phyloP scores from a whole-genome alignment of 2,113 vertebrate species.

The Nothoprocta pentlandii region DNA sequence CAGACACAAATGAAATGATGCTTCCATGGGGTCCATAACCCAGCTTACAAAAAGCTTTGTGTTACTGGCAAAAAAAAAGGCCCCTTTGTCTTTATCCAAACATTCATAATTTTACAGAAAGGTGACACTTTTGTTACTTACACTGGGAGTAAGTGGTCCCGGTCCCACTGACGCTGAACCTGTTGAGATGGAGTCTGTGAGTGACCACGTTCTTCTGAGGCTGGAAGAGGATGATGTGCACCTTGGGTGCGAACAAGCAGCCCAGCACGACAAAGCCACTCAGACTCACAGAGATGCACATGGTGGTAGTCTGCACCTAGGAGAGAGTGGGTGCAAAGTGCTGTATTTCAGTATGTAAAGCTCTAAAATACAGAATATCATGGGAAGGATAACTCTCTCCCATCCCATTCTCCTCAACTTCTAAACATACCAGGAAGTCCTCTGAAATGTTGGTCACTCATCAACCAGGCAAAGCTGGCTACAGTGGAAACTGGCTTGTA shows the following conservation, averaged over 20 bases:
- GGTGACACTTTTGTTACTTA: constrained; percentile 72
- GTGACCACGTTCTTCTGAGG: constrained; percentile 99
- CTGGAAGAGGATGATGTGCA: constrained; percentile 98
- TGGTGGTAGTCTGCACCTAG: constrained; percentile 97
- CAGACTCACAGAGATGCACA: constrained; percentile 98
- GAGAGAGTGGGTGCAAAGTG: constrained; percentile 20
- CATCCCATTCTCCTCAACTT: neutral
- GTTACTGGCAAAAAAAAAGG: neutral
- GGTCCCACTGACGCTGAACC: constrained; percentile 95
- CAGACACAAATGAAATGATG: neutral
- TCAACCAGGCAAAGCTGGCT: neutral
- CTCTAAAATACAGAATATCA: neutral
- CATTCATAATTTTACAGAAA: neutral
- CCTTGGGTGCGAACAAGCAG: constrained; percentile 97
- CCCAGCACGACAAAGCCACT: constrained; percentile 98
- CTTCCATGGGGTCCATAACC: accelerated
- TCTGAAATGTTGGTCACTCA: neutral
- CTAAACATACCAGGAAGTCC: neutral
- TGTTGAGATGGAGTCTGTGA: constrained; percentile 95
- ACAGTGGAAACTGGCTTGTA: neutral
- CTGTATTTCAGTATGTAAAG: neutral
- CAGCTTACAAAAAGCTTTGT: neutral
- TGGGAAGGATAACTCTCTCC: neutral
- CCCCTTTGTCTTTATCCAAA: neutral
- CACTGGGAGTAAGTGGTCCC: constrained; percentile 93